These are phyloP conservation scores for Ancistrus triradiatus DNA, from an alignment of 2,113 vertebrate species.

Conservation along the genomic window DNA sequence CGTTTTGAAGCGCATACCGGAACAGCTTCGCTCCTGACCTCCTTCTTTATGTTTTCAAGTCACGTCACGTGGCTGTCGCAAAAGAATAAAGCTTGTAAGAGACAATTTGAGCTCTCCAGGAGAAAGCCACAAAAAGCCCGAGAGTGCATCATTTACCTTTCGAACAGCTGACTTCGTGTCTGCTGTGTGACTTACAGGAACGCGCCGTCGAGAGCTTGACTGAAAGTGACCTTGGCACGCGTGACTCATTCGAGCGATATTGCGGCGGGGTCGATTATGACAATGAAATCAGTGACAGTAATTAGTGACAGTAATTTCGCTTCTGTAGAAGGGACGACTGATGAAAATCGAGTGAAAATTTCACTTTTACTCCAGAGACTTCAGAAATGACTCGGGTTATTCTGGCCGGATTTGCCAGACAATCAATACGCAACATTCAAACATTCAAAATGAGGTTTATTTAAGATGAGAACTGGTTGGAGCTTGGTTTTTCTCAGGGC, in stretches of 20 bases:
- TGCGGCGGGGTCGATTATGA: neutral
- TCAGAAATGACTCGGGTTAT: too few species aligned
- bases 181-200: slow-evolving; percentile 14
- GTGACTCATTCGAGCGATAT: slow-evolving; percentile 5
- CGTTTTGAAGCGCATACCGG: neutral
- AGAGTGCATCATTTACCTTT: neutral
- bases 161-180: neutral
- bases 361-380: neutral
- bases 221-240: slow-evolving; percentile 10
- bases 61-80: neutral
- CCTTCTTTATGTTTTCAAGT: slow-evolving; percentile 10
- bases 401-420: too few species aligned
- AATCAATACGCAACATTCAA: too few species aligned
- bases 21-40: neutral
- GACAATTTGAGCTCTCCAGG: neutral
- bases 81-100: neutral
- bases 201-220: neutral
- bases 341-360: neutral
- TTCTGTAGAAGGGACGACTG: neutral
- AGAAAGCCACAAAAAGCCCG: slow-evolving; percentile 25
- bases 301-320: neutral
- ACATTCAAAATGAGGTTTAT: too few species aligned
- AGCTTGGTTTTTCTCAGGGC: too few species aligned
- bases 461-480: too few species aligned
- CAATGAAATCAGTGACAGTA: slow-evolving; percentile 16